Percentiles rank a stretch among this genome's conserved stretches.
Conservation (phyloP, 2,888 invertebrate species). For the Teleogryllus oceanicus region DNA sequence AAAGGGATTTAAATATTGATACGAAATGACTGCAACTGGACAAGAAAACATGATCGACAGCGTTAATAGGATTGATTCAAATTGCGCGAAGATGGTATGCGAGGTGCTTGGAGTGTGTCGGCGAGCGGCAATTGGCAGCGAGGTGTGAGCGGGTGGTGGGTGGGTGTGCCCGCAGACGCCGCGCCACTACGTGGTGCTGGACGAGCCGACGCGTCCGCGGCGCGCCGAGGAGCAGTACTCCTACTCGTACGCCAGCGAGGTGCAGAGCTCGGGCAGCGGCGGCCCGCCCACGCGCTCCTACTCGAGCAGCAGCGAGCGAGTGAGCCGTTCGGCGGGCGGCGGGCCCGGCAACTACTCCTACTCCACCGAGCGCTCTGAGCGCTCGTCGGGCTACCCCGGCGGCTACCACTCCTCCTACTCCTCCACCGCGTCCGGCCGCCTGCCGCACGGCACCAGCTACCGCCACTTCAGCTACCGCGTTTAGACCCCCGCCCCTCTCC, state of each 20-base stretch:
- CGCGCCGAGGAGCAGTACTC: constrained; percentile 80
- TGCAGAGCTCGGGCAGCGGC: not conserved
- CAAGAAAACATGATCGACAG: no score
- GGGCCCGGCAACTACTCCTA: constrained; percentile 72
- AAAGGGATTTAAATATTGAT: no score
- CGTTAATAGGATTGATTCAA: no score
- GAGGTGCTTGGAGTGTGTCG: not conserved
- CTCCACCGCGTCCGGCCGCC: constrained; percentile 70
- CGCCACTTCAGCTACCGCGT: constrained; percentile 86
- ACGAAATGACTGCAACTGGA: no score
- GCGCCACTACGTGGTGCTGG: constrained; percentile 81
- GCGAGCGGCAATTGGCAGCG: constrained; percentile 21
- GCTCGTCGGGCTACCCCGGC: constrained; percentile 69
- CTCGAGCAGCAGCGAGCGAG: constrained; percentile 65
- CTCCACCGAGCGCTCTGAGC: constrained; percentile 64
- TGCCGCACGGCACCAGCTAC: constrained; percentile 78
- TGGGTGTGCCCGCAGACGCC: constrained; percentile 61
- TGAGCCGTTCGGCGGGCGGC: constrained; percentile 61
- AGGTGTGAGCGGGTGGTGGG: constrained; percentile 9
- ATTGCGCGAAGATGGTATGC: no score
- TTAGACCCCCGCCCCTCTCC: constrained; percentile 52
- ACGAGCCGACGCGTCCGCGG: constrained; percentile 64
- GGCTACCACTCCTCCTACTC: constrained; percentile 76
- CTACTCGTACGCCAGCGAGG: constrained; percentile 62
- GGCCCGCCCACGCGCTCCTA: constrained; percentile 58